Base-by-base conservation (phyloP, 2,888 invertebrate species). In the Cosmopolites sordidus region DNA sequence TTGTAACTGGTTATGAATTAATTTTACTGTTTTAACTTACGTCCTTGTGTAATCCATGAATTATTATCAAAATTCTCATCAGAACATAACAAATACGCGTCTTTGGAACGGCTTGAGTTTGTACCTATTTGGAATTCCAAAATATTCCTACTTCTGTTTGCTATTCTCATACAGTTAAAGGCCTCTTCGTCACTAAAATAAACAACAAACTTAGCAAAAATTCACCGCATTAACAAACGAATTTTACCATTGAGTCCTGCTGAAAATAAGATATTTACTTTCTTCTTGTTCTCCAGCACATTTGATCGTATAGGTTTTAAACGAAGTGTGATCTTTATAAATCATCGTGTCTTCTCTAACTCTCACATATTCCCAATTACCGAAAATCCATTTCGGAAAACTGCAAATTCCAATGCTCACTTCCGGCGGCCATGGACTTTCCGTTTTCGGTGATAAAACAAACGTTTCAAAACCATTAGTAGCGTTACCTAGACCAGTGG, bases 331-430 rank as follows among this genome's bases (percentile, higher is more conserved):
- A 66, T 81, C 79, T 62, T 74, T 75, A 66, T 77, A 80, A 2
- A 73, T 67, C 51, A 80, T 71, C 1, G 73, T 73, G 43, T 75
- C 74, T 16, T 73, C 70, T 37, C 75, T 70, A 8, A 81, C 74
- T 39, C 70, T 65, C 4, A 79, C 66, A 59, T 82, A 76, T 68
- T 83, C 80, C 83, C 83, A 84, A 48, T 78, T 71, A 22, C 83
- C 83, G 59, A 79, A 76, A 58, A 81, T 75, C 83, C 83, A 83
- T 56, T 78, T 75, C 1, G 83, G 83, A 66, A 83, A 83, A 55
- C 77, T 78, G 48, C 69, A 68, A 38, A 63, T 64, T 5, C 66
- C 64, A 16, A 62, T 65, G 16, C 66, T 61, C 1, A 73, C 71
- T 54, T 73, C 70, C 17, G 70, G 68, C 1, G 77, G 77, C 74